phyloP scores from a whole-genome alignment of 2,113 vertebrate genomes.

The Oreochromis tanganicae region DNA sequence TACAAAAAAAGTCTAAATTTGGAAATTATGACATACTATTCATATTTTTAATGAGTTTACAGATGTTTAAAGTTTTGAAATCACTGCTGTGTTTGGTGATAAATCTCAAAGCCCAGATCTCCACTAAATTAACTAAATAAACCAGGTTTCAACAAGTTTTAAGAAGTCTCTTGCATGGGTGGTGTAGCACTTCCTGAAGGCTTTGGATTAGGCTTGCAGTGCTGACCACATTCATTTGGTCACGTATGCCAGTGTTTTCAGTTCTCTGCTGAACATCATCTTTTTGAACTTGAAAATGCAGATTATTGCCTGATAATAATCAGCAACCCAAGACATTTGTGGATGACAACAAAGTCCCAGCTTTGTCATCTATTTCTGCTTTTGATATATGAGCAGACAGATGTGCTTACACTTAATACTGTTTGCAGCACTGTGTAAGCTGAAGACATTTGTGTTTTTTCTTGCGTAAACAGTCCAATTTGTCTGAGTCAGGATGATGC shows the following conservation, averaged over 20 bases:
- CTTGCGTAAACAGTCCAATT: neutral
- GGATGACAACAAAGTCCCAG: neutral
- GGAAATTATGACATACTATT: neutral
- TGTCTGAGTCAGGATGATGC: neutral
- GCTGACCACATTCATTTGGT: neutral
- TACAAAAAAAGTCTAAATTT: neutral
- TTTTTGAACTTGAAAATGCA: neutral
- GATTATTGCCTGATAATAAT: neutral
- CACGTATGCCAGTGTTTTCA: rapidly evolving
- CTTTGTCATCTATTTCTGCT: neutral
- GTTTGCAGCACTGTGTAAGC: neutral
- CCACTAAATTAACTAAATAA: neutral
- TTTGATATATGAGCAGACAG: neutral
- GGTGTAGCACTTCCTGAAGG: rapidly evolving
- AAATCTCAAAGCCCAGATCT: rapidly evolving
- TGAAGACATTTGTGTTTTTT: neutral
- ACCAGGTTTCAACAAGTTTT: neutral
- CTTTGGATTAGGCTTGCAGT: neutral
- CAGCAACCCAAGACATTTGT: neutral
- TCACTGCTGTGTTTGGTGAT: neutral
- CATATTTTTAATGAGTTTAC: rapidly evolving
- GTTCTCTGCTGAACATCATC: neutral
- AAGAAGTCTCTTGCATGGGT: neutral
- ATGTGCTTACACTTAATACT: neutral
- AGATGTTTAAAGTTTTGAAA: neutral